A percentile compares a stretch with the other conserved stretches of the same genome.
Conservation (phyloP, 2,797 vertebrate species). For the Anabacerthia variegaticeps region DNA sequence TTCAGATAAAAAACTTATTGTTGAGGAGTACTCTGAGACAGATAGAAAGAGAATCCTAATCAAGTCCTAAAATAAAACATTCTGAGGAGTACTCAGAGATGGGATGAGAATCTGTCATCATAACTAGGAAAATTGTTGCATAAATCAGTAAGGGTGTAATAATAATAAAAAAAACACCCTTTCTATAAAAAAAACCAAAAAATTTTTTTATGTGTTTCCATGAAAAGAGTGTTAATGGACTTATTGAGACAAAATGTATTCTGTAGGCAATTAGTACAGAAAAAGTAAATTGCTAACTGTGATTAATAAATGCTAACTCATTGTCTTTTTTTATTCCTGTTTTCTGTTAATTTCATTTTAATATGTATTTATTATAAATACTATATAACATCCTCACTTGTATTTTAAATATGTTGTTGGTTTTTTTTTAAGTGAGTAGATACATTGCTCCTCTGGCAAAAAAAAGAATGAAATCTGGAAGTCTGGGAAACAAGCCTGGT, state of each 20-base stretch:
- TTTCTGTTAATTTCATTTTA: not conserved
- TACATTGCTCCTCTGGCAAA: not conserved
- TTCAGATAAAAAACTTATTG: not conserved
- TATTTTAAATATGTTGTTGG: not conserved
- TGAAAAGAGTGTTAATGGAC: slow-evolving; percentile 38
- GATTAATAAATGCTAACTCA: not conserved
- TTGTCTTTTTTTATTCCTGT: not conserved
- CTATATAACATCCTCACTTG: not conserved
- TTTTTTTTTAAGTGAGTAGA: not conserved
- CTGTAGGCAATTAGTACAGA: not conserved
- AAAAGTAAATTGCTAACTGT: not conserved
- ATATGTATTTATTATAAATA: not conserved
- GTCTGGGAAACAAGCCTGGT: not conserved
- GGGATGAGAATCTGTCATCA: not conserved
- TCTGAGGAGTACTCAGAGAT: not conserved
- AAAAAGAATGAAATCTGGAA: not conserved
- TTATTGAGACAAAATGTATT: slow-evolving; percentile 6
- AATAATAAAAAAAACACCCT: not conserved
- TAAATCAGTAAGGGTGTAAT: not conserved
- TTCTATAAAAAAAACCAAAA: not conserved
- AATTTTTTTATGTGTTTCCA: not conserved
- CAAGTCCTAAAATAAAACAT: not conserved
- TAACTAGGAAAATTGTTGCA: not conserved
- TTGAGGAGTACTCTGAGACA: not conserved
- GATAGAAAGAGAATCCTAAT: not conserved